Conservation (phyloP, 1,140 invertebrate genomes). For the Zaprionus capensis region DNA sequence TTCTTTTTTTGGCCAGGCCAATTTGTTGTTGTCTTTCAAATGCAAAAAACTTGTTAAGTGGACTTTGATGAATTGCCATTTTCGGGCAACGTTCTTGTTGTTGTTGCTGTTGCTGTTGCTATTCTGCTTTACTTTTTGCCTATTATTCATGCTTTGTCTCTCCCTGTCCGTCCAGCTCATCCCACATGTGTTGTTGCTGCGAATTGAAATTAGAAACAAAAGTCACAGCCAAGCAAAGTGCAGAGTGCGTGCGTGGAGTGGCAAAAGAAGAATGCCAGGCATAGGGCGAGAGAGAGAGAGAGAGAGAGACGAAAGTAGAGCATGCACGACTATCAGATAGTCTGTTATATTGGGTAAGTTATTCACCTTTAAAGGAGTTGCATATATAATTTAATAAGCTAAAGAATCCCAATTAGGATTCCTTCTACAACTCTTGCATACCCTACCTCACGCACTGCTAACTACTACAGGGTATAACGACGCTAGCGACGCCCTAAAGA, state of each 20-base stretch:
- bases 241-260: conserved; percentile 69
- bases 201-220: conserved; percentile 56
- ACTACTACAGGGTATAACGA: conserved; percentile 3
- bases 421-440: background rate
- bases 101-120: conserved; percentile 42
- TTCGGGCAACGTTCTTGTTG: conserved; percentile 44
- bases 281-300: background rate
- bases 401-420: background rate
- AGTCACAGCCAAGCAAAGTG: conserved; percentile 65
- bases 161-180: conserved; percentile 22
- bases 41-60: conserved; percentile 80
- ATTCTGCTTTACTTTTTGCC: conserved; percentile 37
- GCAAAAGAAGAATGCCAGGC: conserved; percentile 21
- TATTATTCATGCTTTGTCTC: conserved; percentile 69
- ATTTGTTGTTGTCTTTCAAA: conserved; percentile 62
- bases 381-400: background rate
- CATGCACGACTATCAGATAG: background rate
- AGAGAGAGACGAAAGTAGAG: background rate
- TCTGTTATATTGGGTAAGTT: background rate
- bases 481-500: conserved; percentile 12
- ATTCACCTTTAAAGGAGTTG: background rate
- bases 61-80: conserved; percentile 81
- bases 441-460: background rate
- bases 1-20: conserved; percentile 23
- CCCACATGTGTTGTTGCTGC: conserved; percentile 43